These are phyloP conservation scores for Acleris holmiana DNA, from an alignment of 2,888 invertebrate genomes.

Conservation along the genomic window DNA sequence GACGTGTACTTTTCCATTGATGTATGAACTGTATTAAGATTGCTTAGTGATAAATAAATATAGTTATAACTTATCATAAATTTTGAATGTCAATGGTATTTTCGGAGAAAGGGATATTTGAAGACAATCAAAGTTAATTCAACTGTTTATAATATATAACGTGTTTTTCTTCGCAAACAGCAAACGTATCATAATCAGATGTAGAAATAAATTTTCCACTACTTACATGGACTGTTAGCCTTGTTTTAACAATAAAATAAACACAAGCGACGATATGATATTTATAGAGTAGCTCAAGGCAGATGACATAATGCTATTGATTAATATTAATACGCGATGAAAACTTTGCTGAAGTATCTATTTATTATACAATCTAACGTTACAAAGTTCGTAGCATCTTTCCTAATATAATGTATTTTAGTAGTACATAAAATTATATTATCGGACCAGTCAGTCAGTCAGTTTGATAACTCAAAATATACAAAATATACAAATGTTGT, in stretches of 20 bases:
- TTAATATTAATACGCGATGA: background rate
- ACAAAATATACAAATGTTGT: too few species aligned
- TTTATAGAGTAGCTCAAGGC: conserved; percentile 6
- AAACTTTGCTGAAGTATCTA: background rate
- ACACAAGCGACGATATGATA: background rate
- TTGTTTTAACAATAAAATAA: conserved; percentile 2
- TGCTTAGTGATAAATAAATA: conserved; percentile 30
- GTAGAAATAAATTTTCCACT: background rate
- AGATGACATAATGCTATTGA: background rate
- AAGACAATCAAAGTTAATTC: too few species aligned
- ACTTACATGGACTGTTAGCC: conserved; percentile 1
- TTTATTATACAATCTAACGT: background rate
- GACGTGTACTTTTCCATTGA: conserved; percentile 32
- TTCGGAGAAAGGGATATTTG: too few species aligned
- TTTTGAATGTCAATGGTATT: too few species aligned
- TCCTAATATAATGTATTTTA: too few species aligned
- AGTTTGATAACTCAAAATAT: too few species aligned
- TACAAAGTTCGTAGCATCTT: too few species aligned
- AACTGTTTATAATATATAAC: too few species aligned
- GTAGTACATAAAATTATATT: too few species aligned
- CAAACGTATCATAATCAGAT: too few species aligned
- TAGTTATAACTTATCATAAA: background rate
- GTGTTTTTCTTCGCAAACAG: too few species aligned
- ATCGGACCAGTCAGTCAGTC: too few species aligned
- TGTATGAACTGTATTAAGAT: conserved; percentile 24